A percentile compares a stretch with the other conserved stretches of the same genome.
Conservation (phyloP, 2,888 invertebrate genomes). For the Plemyria rubiginata region DNA sequence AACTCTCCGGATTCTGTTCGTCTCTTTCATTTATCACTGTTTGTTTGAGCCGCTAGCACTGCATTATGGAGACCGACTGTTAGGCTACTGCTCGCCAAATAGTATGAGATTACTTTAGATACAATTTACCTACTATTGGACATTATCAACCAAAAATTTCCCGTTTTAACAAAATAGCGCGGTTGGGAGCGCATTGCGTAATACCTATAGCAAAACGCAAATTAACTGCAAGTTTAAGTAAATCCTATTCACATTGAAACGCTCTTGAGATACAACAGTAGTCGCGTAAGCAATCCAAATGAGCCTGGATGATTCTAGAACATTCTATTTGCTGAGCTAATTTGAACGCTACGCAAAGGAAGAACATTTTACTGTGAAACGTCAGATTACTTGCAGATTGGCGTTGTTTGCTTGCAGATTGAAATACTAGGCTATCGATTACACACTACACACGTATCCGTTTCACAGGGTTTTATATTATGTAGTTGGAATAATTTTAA, state of each 20-base stretch:
- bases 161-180: too few species aligned
- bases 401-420: neutral
- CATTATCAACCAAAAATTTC: too few species aligned
- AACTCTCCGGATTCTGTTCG: constrained; percentile 12
- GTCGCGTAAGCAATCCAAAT: neutral
- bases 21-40: neutral
- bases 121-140: too few species aligned
- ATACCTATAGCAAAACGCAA: too few species aligned
- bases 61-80: neutral
- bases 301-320: neutral
- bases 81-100: too few species aligned
- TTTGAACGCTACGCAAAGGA: constrained; percentile 1
- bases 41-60: neutral
- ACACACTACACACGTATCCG: neutral
- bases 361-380: constrained; percentile 2
- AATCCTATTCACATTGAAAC: neutral
- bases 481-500: neutral
- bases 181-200: too few species aligned
- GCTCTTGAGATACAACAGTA: neutral
- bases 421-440: neutral
- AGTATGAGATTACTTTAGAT: too few species aligned
- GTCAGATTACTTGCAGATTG: neutral
- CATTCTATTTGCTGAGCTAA: constrained; percentile 1
- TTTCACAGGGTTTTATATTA: neutral
- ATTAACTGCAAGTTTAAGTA: neutral